Conservation (phyloP, 1,140 invertebrate genomes). For the Tribolium madens region DNA sequence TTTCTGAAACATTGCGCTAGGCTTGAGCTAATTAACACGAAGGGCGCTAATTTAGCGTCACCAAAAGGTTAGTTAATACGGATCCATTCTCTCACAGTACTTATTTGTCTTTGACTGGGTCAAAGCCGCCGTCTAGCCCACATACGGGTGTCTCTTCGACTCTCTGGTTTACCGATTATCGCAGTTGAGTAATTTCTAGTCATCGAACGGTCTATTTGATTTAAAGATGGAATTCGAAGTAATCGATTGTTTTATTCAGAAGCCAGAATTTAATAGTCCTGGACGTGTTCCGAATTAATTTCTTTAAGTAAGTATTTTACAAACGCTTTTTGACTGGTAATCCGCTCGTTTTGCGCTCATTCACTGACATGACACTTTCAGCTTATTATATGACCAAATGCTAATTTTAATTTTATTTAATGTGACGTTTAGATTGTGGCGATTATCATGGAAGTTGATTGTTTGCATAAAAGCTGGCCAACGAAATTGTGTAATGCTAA, state of each 20-base stretch:
- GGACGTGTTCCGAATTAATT: conserved; percentile 8
- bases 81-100: neutral
- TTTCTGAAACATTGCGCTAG: conserved; percentile 3
- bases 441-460: conserved; percentile 9
- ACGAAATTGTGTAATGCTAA: neutral
- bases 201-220: conserved; percentile 18
- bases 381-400: neutral
- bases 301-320: neutral
- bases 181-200: neutral
- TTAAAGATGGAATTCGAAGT: conserved; percentile 4
- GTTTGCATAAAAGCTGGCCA: conserved; percentile 2
- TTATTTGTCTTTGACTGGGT: conserved; percentile 11
- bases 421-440: neutral
- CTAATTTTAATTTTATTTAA: conserved; percentile 1
- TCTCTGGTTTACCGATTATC: conserved; percentile 6
- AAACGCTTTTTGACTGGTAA: neutral
- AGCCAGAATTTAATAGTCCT: conserved; percentile 13
- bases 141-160: neutral
- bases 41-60: no score
- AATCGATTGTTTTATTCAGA: conserved; percentile 24
- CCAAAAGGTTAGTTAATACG: neutral
- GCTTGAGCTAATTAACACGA: conserved; percentile 16
- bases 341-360: neutral
- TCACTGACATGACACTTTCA: neutral
- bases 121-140: conserved; percentile 5